A percentile compares a stretch with the other conserved stretches of the same genome.
These are phyloP conservation scores for Polyommatus icarus DNA, from an alignment of 2,888 invertebrate species.

Conservation along the genomic window DNA sequence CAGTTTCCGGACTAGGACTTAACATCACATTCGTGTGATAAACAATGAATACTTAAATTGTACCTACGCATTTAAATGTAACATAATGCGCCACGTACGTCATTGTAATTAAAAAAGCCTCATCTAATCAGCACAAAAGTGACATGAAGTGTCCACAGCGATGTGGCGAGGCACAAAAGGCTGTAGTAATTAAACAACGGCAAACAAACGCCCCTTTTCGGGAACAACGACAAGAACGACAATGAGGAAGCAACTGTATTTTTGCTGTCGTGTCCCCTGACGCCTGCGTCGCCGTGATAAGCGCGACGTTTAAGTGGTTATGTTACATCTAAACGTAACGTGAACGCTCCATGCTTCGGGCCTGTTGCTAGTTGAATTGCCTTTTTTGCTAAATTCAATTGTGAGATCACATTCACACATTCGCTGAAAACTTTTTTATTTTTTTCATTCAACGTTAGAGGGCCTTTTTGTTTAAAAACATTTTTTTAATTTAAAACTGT, in stretches of 20 bases:
- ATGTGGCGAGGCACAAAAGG: conserved; percentile 53
- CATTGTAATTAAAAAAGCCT: conserved; percentile 23
- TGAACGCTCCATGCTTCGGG: conserved; percentile 32
- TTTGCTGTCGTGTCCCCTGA: conserved; percentile 68
- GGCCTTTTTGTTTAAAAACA: background rate
- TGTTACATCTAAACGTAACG: conserved; percentile 33
- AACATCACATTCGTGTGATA: background rate
- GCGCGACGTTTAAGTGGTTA: conserved; percentile 40
- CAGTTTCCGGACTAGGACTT: no score
- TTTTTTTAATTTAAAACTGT: background rate
- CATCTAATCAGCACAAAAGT: conserved; percentile 26
- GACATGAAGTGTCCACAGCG: conserved; percentile 36
- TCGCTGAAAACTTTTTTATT: conserved; percentile 14
- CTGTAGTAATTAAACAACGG: conserved; percentile 69
- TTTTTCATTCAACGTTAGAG: conserved; percentile 10
- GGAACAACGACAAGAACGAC: conserved; percentile 54
- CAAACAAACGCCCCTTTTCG: conserved; percentile 58
- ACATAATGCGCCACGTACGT: conserved; percentile 8
- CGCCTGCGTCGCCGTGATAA: conserved; percentile 68
- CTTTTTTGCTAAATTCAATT: conserved; percentile 33
- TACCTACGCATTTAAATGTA: background rate
- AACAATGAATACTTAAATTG: background rate
- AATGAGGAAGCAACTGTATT: conserved; percentile 70
- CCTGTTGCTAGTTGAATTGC: conserved; percentile 34
- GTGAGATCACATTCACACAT: conserved; percentile 31